phyloP scores from a whole-genome alignment of 92 coral and sea anemone species.

The Galaxea fascicularis region DNA sequence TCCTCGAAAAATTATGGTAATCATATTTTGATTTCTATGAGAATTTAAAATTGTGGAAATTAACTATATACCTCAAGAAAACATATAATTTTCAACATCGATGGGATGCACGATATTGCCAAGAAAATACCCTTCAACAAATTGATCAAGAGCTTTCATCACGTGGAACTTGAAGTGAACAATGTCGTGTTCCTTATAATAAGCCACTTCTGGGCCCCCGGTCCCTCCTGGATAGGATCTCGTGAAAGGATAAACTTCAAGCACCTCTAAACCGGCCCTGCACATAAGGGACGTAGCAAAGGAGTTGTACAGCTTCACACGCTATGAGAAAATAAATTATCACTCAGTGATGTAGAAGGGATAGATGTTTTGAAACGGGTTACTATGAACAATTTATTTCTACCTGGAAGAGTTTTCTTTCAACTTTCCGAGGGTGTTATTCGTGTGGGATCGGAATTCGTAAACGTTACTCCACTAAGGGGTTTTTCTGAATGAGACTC shows the following conservation, averaged over 20 bases:
- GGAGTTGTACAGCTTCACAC: conserved; percentile 88
- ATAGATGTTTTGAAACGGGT: not conserved
- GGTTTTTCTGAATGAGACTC: too few species aligned
- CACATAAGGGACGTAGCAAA: conserved; percentile 87
- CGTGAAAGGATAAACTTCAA: conserved; percentile 93
- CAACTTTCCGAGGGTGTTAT: too few species aligned
- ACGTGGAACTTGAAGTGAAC: conserved; percentile 89
- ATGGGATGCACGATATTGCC: conserved; percentile 70
- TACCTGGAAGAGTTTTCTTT: too few species aligned
- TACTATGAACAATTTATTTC: not conserved
- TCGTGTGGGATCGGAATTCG: too few species aligned
- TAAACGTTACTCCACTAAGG: too few species aligned
- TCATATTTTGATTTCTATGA: too few species aligned
- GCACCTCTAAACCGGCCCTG: conserved; percentile 83
- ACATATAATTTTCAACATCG: conserved; percentile 63
- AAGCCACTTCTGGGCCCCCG: conserved; percentile 93
- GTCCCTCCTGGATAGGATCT: conserved; percentile 92
- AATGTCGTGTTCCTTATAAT: conserved; percentile 92
- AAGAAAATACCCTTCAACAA: conserved; percentile 72
- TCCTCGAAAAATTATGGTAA: too few species aligned
- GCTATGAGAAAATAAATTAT: conserved; percentile 45
- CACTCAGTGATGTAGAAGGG: not conserved
- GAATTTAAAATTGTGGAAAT: too few species aligned
- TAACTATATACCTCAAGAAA: conserved; percentile 60
- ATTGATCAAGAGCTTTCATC: conserved; percentile 72